A percentile compares a stretch with the other conserved stretches of the same genome.
Conservation (phyloP, 2,797 vertebrate genomes). For the Phrynocephalus guinanensis region DNA sequence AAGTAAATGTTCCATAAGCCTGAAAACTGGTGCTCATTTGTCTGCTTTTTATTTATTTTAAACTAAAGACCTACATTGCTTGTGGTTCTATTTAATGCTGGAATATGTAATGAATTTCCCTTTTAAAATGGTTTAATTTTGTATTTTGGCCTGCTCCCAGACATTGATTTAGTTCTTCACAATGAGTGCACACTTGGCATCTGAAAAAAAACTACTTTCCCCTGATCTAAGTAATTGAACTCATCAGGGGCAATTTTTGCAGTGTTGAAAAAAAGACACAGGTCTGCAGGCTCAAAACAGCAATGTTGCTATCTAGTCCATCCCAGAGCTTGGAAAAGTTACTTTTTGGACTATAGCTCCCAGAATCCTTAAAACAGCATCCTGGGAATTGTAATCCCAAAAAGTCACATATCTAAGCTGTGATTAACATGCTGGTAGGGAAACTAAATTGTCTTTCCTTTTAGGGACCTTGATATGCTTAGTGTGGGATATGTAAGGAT, state of each 20-base stretch:
- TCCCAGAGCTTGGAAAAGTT: no score
- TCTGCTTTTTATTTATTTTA: constrained; percentile 20
- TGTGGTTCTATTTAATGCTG: constrained; percentile 10
- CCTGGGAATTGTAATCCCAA: no score
- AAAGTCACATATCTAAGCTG: no score
- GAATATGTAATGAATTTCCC: constrained; percentile 14
- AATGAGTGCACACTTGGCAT: constrained; percentile 5
- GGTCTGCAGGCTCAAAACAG: neutral
- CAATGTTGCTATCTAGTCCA: neutral
- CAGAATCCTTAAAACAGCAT: no score
- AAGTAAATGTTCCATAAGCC: constrained; percentile 34
- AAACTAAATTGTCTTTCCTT: neutral
- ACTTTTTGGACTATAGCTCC: no score
- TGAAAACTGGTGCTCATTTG: constrained; percentile 31
- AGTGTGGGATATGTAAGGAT: no score
- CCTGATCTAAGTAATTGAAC: constrained; percentile 6
- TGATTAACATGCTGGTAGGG: neutral
- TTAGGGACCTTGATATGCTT: neutral
- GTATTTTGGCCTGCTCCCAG: constrained; percentile 5
- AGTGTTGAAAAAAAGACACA: neutral
- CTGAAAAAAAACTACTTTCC: neutral
- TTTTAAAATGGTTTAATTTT: constrained; percentile 31
- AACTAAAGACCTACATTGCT: constrained; percentile 11
- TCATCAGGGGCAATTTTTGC: neutral
- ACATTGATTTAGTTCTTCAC: constrained; percentile 16